phyloP scores from a whole-genome alignment of 2,797 vertebrate species.

The Chaetophractus vellerosus region DNA sequence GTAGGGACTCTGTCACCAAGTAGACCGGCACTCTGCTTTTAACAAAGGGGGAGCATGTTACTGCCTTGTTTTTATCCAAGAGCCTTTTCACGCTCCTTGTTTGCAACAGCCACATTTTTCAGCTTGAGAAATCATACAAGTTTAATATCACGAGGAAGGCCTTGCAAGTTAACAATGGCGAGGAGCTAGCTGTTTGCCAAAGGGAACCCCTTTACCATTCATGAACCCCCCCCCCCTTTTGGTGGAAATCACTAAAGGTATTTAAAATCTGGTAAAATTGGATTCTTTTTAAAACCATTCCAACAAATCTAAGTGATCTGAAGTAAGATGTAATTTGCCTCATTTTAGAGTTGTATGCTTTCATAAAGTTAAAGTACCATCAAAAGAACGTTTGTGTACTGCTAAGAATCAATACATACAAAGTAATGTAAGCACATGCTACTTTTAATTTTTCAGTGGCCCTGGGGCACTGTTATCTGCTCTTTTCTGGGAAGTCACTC shows the following conservation, averaged over 20 bases:
- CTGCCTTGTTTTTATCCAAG: slow-evolving; percentile 57
- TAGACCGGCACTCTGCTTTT: neutral
- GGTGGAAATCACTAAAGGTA: slow-evolving; percentile 69
- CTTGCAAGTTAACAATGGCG: slow-evolving; percentile 78
- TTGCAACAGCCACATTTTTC: slow-evolving; percentile 75
- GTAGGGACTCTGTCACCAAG: neutral
- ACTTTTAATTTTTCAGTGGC: slow-evolving; percentile 91
- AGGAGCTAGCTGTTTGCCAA: slow-evolving; percentile 76
- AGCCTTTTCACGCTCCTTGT: slow-evolving; percentile 52
- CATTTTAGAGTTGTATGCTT: slow-evolving; percentile 68
- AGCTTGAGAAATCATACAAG: slow-evolving; percentile 76
- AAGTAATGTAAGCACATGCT: slow-evolving; percentile 89
- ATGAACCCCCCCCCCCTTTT: slow-evolving; percentile 49
- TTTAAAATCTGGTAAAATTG: slow-evolving; percentile 74
- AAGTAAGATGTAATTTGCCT: slow-evolving; percentile 76
- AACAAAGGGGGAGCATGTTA: neutral
- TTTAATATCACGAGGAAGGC: slow-evolving; percentile 73
- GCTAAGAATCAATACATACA: slow-evolving; percentile 89
- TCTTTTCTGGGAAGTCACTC: slow-evolving; percentile 92
- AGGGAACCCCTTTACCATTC: slow-evolving; percentile 80
- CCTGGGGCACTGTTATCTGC: slow-evolving; percentile 89
- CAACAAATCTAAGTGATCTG: slow-evolving; percentile 81
- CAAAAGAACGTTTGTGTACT: slow-evolving; percentile 81
- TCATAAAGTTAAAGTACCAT: slow-evolving; percentile 83
- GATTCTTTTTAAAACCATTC: slow-evolving; percentile 78